These are phyloP conservation scores for Hydrozoanthus tunicans DNA, from an alignment of 64 coral and sea anemone species.

Conservation along the genomic window DNA sequence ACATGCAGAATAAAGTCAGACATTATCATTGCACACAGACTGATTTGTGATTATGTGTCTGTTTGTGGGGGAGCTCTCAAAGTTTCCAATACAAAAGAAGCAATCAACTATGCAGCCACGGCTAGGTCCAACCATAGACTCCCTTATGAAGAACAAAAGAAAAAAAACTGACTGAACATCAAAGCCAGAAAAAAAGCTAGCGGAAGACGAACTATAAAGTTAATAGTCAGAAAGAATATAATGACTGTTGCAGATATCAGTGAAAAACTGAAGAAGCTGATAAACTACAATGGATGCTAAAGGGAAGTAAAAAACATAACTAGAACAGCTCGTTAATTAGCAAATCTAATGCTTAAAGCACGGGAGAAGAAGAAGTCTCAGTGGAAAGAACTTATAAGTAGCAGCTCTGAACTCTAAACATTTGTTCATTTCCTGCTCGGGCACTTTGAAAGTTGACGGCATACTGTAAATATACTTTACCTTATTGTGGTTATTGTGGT, in stretches of 20 bases:
- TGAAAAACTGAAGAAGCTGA: slow-evolving; percentile 14
- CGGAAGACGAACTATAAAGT: slow-evolving; percentile 12
- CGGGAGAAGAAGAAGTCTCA: slow-evolving; percentile 7
- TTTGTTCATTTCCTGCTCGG: slow-evolving; percentile 10
- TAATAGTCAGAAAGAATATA: slow-evolving; percentile 11
- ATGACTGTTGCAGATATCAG: slow-evolving; percentile 27
- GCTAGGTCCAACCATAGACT: slow-evolving; percentile 31
- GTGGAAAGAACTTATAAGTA: slow-evolving; percentile 22
- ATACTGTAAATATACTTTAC: neutral
- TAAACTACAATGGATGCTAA: slow-evolving; percentile 24
- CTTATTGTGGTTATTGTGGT: neutral
- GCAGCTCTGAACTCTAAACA: slow-evolving; percentile 20
- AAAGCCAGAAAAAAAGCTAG: slow-evolving; percentile 46
- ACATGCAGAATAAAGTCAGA: slow-evolving; percentile 51
- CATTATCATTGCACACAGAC: slow-evolving; percentile 47
- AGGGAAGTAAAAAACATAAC: slow-evolving; percentile 8
- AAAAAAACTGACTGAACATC: slow-evolving; percentile 56
- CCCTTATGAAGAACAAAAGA: slow-evolving; percentile 50
- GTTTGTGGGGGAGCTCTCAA: slow-evolving; percentile 34
- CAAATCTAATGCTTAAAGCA: slow-evolving; percentile 14
- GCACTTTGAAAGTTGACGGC: slow-evolving; percentile 22
- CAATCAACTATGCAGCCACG: slow-evolving; percentile 15
- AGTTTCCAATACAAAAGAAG: slow-evolving; percentile 20
- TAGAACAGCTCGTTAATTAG: neutral
- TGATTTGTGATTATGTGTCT: slow-evolving; percentile 50